phyloP scores from a whole-genome alignment of 1,140 invertebrate genomes.

The Vanessa atalanta region DNA sequence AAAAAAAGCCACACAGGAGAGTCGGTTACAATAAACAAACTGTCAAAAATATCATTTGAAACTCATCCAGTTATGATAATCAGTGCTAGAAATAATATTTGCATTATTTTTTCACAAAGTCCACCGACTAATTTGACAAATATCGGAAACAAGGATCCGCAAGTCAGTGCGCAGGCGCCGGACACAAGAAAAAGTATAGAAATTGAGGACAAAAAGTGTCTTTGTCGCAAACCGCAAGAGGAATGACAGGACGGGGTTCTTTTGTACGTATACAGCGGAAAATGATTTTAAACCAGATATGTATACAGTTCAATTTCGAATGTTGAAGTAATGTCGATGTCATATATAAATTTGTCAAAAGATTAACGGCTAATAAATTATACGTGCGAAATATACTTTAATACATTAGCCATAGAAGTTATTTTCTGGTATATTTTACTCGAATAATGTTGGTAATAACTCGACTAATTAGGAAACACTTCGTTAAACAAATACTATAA shows the following conservation, averaged over 20 bases:
- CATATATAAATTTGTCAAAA: neutral
- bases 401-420: neutral
- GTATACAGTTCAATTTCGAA: neutral
- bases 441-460: conserved; percentile 15
- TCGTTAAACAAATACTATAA: conserved; percentile 51
- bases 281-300: neutral
- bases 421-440: neutral
- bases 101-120: conserved; percentile 28
- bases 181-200: conserved; percentile 27
- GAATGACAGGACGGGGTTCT: conserved; percentile 7
- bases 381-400: neutral
- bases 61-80: conserved; percentile 21
- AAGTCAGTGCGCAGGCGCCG: conserved; percentile 61
- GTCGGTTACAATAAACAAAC: conserved; percentile 23
- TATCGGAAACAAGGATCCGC: conserved; percentile 49
- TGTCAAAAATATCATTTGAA: conserved; percentile 39
- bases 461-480: conserved; percentile 55
- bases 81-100: conserved; percentile 44
- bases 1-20: conserved; percentile 1
- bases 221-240: conserved; percentile 69
- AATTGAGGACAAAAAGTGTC: conserved; percentile 47
- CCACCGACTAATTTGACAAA: conserved; percentile 52
- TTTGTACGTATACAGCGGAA: neutral
- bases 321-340: neutral
- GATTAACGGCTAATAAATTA: neutral